Evolutionary conservation across 2,888 invertebrate genomes (phyloP).

Genomic region (Troides helena): DNA sequence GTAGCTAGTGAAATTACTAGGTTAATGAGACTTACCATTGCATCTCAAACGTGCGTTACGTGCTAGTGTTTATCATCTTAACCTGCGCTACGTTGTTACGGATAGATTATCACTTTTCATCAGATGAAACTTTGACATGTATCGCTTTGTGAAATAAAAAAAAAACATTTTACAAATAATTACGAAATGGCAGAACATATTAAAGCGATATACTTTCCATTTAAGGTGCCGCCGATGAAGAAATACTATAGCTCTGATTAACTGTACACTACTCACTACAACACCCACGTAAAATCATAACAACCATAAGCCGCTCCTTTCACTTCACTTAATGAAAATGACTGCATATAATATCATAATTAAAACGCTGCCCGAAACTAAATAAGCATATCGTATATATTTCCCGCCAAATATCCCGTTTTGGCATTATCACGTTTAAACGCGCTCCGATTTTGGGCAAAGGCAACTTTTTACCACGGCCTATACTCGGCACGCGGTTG

Average conservation of each 20-base stretch:
- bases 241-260: neutral
- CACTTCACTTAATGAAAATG: conserved; percentile 30
- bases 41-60: too few species aligned
- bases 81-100: too few species aligned
- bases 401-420: conserved; percentile 52
- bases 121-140: too few species aligned
- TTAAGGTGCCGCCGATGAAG: neutral
- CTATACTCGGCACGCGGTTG: conserved; percentile 48
- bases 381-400: conserved; percentile 59
- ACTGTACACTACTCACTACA: neutral
- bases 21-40: too few species aligned
- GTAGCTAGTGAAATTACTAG: too few species aligned
- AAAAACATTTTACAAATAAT: neutral
- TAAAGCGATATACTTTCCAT: neutral
- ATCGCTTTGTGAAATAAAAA: neutral
- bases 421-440: conserved; percentile 47
- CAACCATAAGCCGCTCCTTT: conserved; percentile 24
- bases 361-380: conserved; percentile 39
- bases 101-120: too few species aligned
- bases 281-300: conserved; percentile 10
- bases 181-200: neutral
- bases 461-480: conserved; percentile 55
- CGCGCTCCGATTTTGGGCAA: conserved; percentile 50
- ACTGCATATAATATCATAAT: conserved; percentile 36
- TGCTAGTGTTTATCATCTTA: too few species aligned